phyloP scores from a whole-genome alignment of 2,113 vertebrate genomes.

The Embiotoca jacksoni region DNA sequence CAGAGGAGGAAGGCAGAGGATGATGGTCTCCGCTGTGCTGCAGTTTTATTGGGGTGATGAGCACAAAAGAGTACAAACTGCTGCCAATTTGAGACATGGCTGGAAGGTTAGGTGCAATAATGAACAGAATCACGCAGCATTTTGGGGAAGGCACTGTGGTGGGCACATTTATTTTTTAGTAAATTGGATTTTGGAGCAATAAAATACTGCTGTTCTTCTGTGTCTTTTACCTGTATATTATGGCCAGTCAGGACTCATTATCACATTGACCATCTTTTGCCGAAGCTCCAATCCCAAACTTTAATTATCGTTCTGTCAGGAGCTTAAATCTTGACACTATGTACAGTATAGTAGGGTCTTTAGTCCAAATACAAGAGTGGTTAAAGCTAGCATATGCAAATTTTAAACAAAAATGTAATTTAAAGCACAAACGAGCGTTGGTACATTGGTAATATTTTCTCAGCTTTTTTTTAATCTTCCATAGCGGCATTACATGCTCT shows the following conservation, averaged over 20 bases:
- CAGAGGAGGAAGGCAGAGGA: slow-evolving; percentile 38
- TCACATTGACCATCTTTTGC: neutral
- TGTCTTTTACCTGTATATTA: slow-evolving; percentile 16
- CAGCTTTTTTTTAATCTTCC: neutral
- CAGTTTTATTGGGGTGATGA: slow-evolving; percentile 64
- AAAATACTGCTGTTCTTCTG: slow-evolving; percentile 25
- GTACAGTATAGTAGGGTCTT: neutral
- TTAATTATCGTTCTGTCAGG: neutral
- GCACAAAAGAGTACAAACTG: slow-evolving; percentile 54
- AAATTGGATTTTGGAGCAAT: slow-evolving; percentile 50
- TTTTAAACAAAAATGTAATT: neutral
- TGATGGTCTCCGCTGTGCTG: slow-evolving; percentile 32
- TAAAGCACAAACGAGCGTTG: neutral
- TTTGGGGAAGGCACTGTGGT: slow-evolving; percentile 28
- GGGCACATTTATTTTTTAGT: slow-evolving; percentile 34
- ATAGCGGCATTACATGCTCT: neutral
- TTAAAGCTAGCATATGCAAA: neutral
- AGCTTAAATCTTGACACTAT: slow-evolving; percentile 9
- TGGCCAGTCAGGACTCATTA: slow-evolving; percentile 3
- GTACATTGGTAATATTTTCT: no score
- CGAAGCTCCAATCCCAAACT: slow-evolving; percentile 18
- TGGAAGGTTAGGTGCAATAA: slow-evolving; percentile 65
- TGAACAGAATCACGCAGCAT: slow-evolving; percentile 57
- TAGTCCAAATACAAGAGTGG: neutral
- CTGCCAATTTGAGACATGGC: slow-evolving; percentile 64